A percentile compares a stretch with the other conserved stretches of the same genome.
Conservation (phyloP, 2,113 vertebrate genomes). For the Brachionichthys hirsutus region DNA sequence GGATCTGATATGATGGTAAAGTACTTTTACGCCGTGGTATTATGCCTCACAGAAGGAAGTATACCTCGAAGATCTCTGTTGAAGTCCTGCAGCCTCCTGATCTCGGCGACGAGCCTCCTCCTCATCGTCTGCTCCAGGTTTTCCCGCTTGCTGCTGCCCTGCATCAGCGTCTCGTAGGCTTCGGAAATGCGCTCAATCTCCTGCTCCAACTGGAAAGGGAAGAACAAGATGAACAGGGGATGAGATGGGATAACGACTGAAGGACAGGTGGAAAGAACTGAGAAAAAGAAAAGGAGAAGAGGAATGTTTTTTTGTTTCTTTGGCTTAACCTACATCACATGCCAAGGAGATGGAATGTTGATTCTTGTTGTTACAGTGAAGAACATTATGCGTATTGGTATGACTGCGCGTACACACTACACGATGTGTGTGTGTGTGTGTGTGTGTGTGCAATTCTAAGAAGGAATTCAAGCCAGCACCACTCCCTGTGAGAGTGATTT, state of each 20-base stretch:
- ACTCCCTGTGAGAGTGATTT: constrained; percentile 75
- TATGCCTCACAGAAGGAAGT: background rate
- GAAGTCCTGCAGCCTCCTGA: constrained; percentile 93
- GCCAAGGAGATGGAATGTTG: constrained; percentile 54
- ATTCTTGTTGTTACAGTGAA: constrained; percentile 48
- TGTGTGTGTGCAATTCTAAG: constrained; percentile 50
- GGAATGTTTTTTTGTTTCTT: constrained; percentile 38
- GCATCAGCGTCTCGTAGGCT: constrained; percentile 93
- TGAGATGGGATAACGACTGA: background rate
- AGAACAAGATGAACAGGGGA: background rate
- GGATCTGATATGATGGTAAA: background rate
- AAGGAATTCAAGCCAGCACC: constrained; percentile 68
- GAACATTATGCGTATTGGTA: constrained; percentile 17
- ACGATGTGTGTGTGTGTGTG: constrained; percentile 1
- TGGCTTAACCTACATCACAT: constrained; percentile 62
- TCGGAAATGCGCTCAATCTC: constrained; percentile 96
- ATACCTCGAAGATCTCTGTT: constrained; percentile 97
- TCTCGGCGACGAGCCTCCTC: constrained; percentile 89
- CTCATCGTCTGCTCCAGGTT: constrained; percentile 93
- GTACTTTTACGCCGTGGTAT: background rate
- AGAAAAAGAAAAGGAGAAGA: constrained; percentile 19
- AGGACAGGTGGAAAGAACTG: constrained; percentile 10
- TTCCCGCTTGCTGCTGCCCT: constrained; percentile 91
- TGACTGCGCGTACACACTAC: constrained; percentile 30
- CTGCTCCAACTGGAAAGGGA: constrained; percentile 84